A percentile compares a stretch with the other conserved stretches of the same genome.
Conservation (phyloP, 2,797 vertebrate species). For the Gouania willdenowi region DNA sequence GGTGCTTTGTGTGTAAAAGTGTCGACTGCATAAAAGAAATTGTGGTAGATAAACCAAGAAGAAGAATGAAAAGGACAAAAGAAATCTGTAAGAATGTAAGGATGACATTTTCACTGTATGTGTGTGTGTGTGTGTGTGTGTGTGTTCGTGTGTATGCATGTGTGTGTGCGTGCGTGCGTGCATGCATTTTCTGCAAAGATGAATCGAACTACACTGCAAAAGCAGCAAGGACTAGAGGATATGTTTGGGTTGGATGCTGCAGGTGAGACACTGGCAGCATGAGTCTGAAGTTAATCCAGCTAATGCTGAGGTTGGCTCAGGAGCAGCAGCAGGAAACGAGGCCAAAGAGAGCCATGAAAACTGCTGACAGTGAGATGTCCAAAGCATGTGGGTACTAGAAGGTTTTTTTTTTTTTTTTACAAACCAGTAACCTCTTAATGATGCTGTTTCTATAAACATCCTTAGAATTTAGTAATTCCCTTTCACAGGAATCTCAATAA, state of each 20-base stretch:
- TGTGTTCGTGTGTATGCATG: constrained; percentile 1
- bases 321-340: constrained; percentile 20
- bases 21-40: too few relatives aligned
- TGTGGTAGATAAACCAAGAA: constrained; percentile 31
- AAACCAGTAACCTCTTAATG: constrained; percentile 1
- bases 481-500: too few relatives aligned
- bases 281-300: constrained; percentile 46
- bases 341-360: constrained; percentile 19
- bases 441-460: constrained; percentile 2
- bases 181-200: constrained; percentile 21
- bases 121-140: constrained; percentile 1
- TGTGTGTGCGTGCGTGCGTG: constrained; percentile 3
- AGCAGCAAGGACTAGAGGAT: constrained; percentile 8
- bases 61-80: constrained; percentile 53
- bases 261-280: constrained; percentile 25
- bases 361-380: constrained; percentile 16
- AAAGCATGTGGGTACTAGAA: constrained; percentile 1
- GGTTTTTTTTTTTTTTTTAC: constrained; percentile 7
- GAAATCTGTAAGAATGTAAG: constrained; percentile 34
- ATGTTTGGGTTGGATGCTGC: constrained; percentile 23
- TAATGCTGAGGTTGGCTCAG: constrained; percentile 43
- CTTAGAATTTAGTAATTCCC: too few relatives aligned
- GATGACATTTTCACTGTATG: constrained; percentile 50
- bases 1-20: too few relatives aligned
- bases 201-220: constrained; percentile 2